Evolutionary conservation across 2,888 invertebrate genomes (phyloP), one percentile per base, ranked within the genome.

Genomic region (Lucinisca nassula): DNA sequence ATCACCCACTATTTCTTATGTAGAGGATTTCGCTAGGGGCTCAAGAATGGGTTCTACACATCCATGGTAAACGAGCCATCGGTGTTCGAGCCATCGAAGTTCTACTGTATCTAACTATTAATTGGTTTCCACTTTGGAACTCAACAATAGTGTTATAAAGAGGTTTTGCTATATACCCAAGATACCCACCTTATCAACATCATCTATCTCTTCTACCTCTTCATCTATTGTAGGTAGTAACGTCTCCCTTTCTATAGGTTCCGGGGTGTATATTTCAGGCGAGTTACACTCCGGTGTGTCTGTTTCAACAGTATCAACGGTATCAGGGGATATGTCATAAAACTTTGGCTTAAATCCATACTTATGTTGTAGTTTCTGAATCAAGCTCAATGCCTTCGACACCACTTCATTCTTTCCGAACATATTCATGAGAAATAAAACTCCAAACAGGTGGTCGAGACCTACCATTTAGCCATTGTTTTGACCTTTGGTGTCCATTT

Each of bases 341-440:
- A 86, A 90, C 76, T 85, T 91, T 78, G 88, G 93, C 87, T 92
- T 91, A 89, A 93, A 90, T 85, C 94, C 94, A 91, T 94, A 94
- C 74, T 93, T 94, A 72, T 90, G 91, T 77, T 93, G 93, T 40
- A 94, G 90, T 72, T 93, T 93, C 45, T 93, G 91, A 79, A 94
- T 90, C 81, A 94, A 88, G 72, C 85, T 85, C 81, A 93, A 88
- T 8, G 93, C 93, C 87, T 92, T 94, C 14, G 89, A 84, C n/a
- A 93, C 92, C n/a, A 92, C 90, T 51, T 80, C 88, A 84, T 91
- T 92, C 89, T 91, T 92, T 17, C 83, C 84, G 58, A 79, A 76
- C 85, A 90, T 85, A 55, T 45, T 89, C 84, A 84, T 49, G n/a
- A 17, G 30, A 27, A 35, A 35, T 67, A 67, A 67, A 32, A 35